A percentile compares a stretch with the other conserved stretches of the same genome.
Conservation (phyloP, 2,888 invertebrate genomes). For the Cephus rjabovi region DNA sequence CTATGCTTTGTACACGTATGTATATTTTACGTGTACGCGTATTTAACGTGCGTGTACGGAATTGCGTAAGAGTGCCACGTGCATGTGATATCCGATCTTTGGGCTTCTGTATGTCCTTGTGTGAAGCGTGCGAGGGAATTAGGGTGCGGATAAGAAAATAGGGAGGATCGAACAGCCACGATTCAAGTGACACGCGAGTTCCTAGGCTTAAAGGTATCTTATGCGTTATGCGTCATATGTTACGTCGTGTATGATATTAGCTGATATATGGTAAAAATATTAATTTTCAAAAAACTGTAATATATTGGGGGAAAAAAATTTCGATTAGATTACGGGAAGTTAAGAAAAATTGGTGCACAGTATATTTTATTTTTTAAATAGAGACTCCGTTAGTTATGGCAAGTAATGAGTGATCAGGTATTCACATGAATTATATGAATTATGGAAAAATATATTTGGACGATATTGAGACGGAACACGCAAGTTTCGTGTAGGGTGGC, state of each 20-base stretch:
- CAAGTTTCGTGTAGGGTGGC: neutral
- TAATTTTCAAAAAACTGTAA: neutral
- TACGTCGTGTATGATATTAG: neutral
- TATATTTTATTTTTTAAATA: neutral
- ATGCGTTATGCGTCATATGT: neutral
- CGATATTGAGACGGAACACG: neutral
- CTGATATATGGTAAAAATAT: neutral
- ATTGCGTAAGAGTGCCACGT: conserved; percentile 11
- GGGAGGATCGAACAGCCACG: conserved; percentile 26
- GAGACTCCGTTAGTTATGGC: neutral
- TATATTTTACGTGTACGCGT: neutral
- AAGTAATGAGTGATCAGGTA: neutral
- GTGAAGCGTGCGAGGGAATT: conserved; percentile 34
- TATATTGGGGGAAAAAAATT: neutral
- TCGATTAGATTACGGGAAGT: no score
- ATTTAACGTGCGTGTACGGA: neutral
- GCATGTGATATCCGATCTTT: conserved; percentile 17
- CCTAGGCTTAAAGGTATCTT: neutral
- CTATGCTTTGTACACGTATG: neutral
- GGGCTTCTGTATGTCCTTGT: conserved; percentile 16
- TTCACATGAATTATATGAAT: neutral
- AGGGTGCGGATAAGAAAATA: conserved; percentile 38
- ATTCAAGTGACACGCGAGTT: conserved; percentile 4
- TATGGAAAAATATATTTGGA: neutral
- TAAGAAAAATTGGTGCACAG: no score